phyloP scores from a whole-genome alignment of 2,113 vertebrate genomes.

The Phylloscopus trochilus region DNA sequence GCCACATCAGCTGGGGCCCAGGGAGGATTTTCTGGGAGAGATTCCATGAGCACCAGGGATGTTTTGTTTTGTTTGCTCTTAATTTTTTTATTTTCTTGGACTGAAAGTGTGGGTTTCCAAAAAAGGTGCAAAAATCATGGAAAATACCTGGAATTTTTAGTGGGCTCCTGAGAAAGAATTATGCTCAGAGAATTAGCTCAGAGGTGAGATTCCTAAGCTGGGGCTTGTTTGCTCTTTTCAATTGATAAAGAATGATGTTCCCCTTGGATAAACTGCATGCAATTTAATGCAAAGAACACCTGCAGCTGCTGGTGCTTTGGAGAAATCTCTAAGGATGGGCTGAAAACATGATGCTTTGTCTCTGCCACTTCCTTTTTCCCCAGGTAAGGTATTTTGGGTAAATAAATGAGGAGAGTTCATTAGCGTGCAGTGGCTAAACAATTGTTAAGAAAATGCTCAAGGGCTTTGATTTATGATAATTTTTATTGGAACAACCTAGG shows the following conservation, averaged over 20 bases:
- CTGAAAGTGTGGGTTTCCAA: neutral
- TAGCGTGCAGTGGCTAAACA: neutral
- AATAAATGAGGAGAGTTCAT: neutral
- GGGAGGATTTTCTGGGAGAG: neutral
- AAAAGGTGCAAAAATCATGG: neutral
- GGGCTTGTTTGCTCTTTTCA: neutral
- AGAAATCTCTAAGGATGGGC: neutral
- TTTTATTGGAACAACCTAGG: neutral
- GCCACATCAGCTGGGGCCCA: rapidly evolving
- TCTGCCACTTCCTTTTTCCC: neutral
- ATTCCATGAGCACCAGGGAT: neutral
- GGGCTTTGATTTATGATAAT: neutral
- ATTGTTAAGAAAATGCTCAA: neutral
- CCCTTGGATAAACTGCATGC: neutral
- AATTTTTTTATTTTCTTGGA: neutral
- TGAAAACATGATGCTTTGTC: neutral
- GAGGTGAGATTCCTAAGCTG: neutral
- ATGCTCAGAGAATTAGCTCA: neutral
- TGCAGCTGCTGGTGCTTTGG: neutral
- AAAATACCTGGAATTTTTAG: neutral
- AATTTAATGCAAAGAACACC: constrained; percentile 7
- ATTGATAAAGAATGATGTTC: neutral
- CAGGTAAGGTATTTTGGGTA: neutral
- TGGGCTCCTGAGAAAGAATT: neutral
- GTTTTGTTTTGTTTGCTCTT: no score